Percentiles rank a stretch among this genome's conserved stretches.
These are phyloP conservation scores for Furcifer pardalis DNA, from an alignment of 2,797 vertebrate genomes.

Conservation along the genomic window DNA sequence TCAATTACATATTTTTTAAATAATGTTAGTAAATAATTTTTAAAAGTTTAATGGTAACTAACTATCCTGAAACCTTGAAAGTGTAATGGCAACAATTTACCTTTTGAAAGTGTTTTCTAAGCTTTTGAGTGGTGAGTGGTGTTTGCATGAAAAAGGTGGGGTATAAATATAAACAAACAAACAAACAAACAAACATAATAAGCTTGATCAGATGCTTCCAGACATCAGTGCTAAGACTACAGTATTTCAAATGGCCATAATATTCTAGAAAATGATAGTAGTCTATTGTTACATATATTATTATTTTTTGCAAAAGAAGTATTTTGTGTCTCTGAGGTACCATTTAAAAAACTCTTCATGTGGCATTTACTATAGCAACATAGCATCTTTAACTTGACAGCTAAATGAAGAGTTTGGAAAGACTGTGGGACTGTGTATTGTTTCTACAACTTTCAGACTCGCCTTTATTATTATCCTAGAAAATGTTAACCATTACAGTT, in stretches of 20 bases:
- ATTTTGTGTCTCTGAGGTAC: slow-evolving; percentile 47
- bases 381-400: slow-evolving; percentile 56
- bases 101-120: not conserved
- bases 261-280: slow-evolving; percentile 36
- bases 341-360: slow-evolving; percentile 52
- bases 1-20: too few relatives aligned
- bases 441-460: slow-evolving; percentile 7
- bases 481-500: slow-evolving; percentile 5
- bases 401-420: slow-evolving; percentile 7
- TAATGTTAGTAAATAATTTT: too few relatives aligned
- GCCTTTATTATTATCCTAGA: slow-evolving; percentile 24
- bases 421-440: slow-evolving; percentile 8
- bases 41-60: not conserved
- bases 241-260: not conserved
- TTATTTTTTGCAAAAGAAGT: slow-evolving; percentile 31
- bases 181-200: too few relatives aligned
- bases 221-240: not conserved
- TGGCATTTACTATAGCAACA: slow-evolving; percentile 61
- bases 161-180: too few relatives aligned
- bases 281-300: slow-evolving; percentile 36
- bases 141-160: too few relatives aligned
- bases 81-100: not conserved
- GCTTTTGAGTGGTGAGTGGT: too few relatives aligned
- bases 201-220: not conserved
- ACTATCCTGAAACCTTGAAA: not conserved